These are phyloP conservation scores for Caretta caretta DNA, from an alignment of 2,113 vertebrate species.

Conservation along the genomic window DNA sequence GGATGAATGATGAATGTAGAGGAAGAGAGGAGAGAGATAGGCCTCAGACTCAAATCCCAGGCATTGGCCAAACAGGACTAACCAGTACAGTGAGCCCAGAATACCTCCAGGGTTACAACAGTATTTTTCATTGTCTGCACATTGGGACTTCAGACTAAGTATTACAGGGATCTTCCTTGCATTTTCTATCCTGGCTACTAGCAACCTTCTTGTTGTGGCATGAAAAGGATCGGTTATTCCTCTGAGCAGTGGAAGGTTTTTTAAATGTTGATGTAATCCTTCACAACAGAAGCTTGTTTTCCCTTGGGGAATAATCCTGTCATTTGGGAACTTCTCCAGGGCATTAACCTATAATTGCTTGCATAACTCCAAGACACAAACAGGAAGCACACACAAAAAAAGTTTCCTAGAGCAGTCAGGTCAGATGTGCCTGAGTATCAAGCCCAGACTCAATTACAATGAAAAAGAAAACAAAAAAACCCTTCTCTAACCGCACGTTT, in stretches of 20 bases:
- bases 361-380: slow-evolving; percentile 51
- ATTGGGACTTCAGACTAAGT: not conserved
- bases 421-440: not conserved
- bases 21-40: not conserved
- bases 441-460: rapidly evolving
- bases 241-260: slow-evolving; percentile 46
- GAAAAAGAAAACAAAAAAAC: not conserved
- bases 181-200: not conserved
- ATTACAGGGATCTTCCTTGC: not conserved
- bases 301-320: slow-evolving; percentile 43
- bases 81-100: not conserved
- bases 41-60: not conserved
- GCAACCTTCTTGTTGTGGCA: not conserved
- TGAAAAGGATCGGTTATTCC: not conserved
- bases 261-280: slow-evolving; percentile 58
- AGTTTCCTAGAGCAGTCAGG: slow-evolving; percentile 6
- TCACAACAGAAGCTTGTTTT: slow-evolving; percentile 63
- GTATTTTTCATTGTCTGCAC: not conserved
- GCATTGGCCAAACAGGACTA: not conserved
- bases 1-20: not conserved
- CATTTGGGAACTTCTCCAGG: slow-evolving; percentile 67
- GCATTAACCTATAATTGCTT: slow-evolving; percentile 37
- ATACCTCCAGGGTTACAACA: not conserved
- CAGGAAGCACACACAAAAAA: slow-evolving; percentile 9
- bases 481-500: not conserved